Percentiles rank a stretch among this genome's conserved stretches.
Conservation (phyloP, 1,140 invertebrate species). For the Homalodisca vitripennis region DNA sequence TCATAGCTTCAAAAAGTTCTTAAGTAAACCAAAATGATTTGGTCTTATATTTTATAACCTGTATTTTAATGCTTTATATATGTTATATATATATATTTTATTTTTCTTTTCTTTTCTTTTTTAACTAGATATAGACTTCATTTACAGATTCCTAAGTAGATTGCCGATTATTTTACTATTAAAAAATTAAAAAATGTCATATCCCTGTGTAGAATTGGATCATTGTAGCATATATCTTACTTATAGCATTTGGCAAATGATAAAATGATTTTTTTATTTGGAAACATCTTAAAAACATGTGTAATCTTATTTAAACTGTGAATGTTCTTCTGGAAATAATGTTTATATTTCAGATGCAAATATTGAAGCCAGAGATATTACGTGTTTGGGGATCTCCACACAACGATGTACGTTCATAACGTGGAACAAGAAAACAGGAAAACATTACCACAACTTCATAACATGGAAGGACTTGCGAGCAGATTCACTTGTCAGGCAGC, state of each 20-base stretch:
- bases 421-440: constrained; percentile 80
- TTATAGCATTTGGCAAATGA: not conserved
- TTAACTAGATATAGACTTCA: too few species aligned
- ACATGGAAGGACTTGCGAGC: constrained; percentile 95
- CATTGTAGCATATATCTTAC: not conserved
- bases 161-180: too few species aligned
- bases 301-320: not conserved
- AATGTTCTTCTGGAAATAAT: not conserved
- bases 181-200: too few species aligned
- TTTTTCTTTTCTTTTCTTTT: too few species aligned
- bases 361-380: constrained; percentile 60
- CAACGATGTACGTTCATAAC: constrained; percentile 86
- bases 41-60: too few species aligned
- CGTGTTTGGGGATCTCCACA: constrained; percentile 81
- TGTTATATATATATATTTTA: too few species aligned
- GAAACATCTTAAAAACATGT: not conserved
- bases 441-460: constrained; percentile 89
- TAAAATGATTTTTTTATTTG: not conserved
- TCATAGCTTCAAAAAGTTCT: too few species aligned
- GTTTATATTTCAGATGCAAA: constrained; percentile 57
- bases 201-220: not conserved
- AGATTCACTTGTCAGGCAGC: constrained; percentile 72
- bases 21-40: too few species aligned
- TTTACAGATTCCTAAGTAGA: too few species aligned
- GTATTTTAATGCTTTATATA: too few species aligned